Conservation (phyloP, 2,113 vertebrate species). For the Seriola rivoliana region DNA sequence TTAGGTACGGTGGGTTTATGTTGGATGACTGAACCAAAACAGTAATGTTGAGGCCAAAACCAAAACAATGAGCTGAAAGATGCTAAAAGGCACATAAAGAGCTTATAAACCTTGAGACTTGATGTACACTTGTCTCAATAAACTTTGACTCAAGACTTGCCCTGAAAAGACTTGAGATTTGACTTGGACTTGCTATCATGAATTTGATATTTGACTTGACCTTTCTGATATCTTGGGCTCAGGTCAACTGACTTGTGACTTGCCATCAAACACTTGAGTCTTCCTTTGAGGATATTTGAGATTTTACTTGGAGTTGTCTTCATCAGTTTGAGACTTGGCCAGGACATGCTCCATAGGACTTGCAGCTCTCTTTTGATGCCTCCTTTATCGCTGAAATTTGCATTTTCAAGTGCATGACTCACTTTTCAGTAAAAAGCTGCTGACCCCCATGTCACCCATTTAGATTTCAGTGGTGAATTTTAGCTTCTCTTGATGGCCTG, state of each 20-base stretch:
- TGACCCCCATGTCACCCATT: not conserved
- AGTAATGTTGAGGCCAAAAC: not conserved
- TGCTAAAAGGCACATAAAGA: too few species aligned
- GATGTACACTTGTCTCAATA: too few species aligned
- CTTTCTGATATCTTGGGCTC: too few species aligned
- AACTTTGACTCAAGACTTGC: too few species aligned
- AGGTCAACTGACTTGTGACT: not conserved
- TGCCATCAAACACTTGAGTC: not conserved
- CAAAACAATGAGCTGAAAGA: too few species aligned
- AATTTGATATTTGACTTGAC: too few species aligned
- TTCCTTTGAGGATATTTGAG: not conserved
- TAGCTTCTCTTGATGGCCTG: not conserved
- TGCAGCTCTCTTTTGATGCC: not conserved
- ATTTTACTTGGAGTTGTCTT: not conserved
- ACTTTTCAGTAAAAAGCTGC: not conserved
- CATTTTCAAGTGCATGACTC: not conserved
- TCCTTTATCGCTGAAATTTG: not conserved
- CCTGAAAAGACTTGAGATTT: not conserved
- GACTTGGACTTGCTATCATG: not conserved
- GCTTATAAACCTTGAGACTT: too few species aligned
- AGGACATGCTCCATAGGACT: not conserved
- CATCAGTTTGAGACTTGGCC: not conserved
- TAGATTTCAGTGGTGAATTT: conserved; percentile 2
- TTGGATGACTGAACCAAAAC: not conserved
- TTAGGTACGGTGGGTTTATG: too few species aligned